phyloP scores from a whole-genome alignment of 2,888 invertebrate genomes.

The Creontiades dilutus region DNA sequence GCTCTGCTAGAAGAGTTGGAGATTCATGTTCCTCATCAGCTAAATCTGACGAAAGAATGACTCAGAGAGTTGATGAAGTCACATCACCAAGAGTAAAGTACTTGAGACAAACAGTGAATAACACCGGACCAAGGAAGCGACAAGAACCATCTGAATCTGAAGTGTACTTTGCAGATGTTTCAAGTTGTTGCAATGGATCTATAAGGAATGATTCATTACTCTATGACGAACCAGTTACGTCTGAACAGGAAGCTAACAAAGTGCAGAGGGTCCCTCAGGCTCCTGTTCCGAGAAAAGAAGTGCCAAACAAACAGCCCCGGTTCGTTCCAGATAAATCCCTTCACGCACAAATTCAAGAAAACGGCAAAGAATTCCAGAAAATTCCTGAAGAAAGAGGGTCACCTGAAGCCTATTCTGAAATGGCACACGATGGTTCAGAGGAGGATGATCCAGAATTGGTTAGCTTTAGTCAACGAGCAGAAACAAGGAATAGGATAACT shows the following conservation, averaged over 20 bases:
- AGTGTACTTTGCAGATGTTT: slow-evolving; percentile 91
- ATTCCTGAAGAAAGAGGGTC: slow-evolving; percentile 74
- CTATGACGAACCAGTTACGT: slow-evolving; percentile 81
- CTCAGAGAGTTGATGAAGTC: slow-evolving; percentile 73
- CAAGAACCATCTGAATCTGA: slow-evolving; percentile 87
- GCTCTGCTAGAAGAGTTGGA: slow-evolving; percentile 50
- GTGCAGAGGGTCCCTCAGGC: slow-evolving; percentile 50
- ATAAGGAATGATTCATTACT: slow-evolving; percentile 81
- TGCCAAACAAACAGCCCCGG: slow-evolving; percentile 71
- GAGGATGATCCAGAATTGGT: slow-evolving; percentile 75
- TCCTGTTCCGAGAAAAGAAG: slow-evolving; percentile 60
- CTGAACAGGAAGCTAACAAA: slow-evolving; percentile 70
- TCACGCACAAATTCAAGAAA: slow-evolving; percentile 68
- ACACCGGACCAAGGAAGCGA: slow-evolving; percentile 77
- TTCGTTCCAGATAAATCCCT: slow-evolving; percentile 71
- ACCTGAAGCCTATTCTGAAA: slow-evolving; percentile 75
- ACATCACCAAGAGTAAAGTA: slow-evolving; percentile 79
- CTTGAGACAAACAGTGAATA: slow-evolving; percentile 77
- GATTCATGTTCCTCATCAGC: slow-evolving; percentile 72
- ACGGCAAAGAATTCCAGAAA: slow-evolving; percentile 72
- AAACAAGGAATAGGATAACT: slow-evolving; percentile 68
- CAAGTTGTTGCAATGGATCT: slow-evolving; percentile 87
- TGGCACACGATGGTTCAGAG: slow-evolving; percentile 75
- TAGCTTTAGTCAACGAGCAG: slow-evolving; percentile 73
- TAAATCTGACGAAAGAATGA: slow-evolving; percentile 63